These are phyloP conservation scores for Cristatella mucedo DNA, from an alignment of 2,888 invertebrate species.

Conservation along the genomic window DNA sequence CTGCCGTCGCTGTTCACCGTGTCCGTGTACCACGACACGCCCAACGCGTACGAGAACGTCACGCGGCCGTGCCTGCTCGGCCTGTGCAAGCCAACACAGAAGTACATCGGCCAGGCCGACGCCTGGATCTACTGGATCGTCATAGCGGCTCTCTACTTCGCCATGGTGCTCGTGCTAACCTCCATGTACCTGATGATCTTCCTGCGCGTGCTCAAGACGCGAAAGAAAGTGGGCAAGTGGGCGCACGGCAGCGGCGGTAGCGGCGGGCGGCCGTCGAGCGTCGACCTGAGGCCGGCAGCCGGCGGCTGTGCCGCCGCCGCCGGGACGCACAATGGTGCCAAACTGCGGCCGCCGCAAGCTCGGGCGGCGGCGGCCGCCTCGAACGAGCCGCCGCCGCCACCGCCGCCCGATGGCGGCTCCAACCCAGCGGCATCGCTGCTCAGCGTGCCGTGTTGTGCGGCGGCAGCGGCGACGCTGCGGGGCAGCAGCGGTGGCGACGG, in stretches of 20 bases:
- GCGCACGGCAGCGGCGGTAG: neutral
- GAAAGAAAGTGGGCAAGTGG: neutral
- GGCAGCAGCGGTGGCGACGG: no score
- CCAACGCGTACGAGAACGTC: neutral
- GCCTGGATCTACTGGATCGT: slow-evolving; percentile 8
- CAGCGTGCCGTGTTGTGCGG: no score
- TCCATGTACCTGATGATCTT: slow-evolving; percentile 9
- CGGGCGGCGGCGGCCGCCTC: slow-evolving; percentile 6
- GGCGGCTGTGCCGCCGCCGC: neutral
- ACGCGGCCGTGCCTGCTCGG: slow-evolving; percentile 16
- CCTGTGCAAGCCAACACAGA: slow-evolving; percentile 8
- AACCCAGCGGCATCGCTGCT: no score
- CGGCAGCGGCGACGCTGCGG: no score
- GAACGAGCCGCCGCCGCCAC: neutral
- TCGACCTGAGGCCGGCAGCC: neutral
- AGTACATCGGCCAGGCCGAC: slow-evolving; percentile 1
- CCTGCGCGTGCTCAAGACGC: neutral
- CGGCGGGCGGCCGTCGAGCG: neutral
- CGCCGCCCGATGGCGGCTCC: no score
- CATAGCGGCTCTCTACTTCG: slow-evolving; percentile 6
- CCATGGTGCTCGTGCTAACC: neutral
- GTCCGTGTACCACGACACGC: slow-evolving; percentile 14
- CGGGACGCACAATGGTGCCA: no score
- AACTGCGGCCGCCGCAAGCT: no score
- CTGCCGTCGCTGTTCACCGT: slow-evolving; percentile 19